These are phyloP conservation scores for Laspeyria flexula DNA, from an alignment of 2,888 invertebrate species.

Conservation along the genomic window DNA sequence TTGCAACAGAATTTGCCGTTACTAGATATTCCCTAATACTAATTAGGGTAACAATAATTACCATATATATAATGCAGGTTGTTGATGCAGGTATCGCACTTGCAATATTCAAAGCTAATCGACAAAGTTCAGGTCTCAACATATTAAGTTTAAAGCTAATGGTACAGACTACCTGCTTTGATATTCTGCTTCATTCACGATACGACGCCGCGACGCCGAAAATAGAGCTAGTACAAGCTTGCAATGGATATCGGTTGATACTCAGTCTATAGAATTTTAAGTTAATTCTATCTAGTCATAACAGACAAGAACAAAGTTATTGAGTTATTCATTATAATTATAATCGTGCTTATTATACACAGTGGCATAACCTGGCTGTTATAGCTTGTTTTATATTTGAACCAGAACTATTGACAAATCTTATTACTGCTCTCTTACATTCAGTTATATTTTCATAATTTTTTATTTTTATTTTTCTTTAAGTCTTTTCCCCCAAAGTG, in stretches of 20 bases:
- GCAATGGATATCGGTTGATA: not conserved
- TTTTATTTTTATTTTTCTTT: too few species aligned
- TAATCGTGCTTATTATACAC: too few species aligned
- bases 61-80: slow-evolving; percentile 26
- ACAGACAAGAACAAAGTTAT: too few species aligned
- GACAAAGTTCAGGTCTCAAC: slow-evolving; percentile 44
- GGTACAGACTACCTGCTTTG: slow-evolving; percentile 19
- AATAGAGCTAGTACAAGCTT: not conserved
- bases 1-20: slow-evolving; percentile 43
- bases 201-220: not conserved
- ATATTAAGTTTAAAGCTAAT: slow-evolving; percentile 27
- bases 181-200: slow-evolving; percentile 19
- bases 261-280: too few species aligned
- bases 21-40: slow-evolving; percentile 26
- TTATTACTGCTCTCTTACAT: too few species aligned
- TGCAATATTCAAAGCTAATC: slow-evolving; percentile 49
- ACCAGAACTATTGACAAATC: too few species aligned
- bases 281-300: too few species aligned
- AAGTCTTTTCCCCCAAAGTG: too few species aligned
- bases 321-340: too few species aligned
- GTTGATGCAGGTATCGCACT: slow-evolving; percentile 38
- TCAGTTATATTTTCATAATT: too few species aligned
- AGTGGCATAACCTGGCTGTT: too few species aligned
- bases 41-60: slow-evolving; percentile 42
- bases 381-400: too few species aligned